These are phyloP conservation scores for Poecilia wingei DNA, from an alignment of 2,797 vertebrate genomes.

Conservation along the genomic window DNA sequence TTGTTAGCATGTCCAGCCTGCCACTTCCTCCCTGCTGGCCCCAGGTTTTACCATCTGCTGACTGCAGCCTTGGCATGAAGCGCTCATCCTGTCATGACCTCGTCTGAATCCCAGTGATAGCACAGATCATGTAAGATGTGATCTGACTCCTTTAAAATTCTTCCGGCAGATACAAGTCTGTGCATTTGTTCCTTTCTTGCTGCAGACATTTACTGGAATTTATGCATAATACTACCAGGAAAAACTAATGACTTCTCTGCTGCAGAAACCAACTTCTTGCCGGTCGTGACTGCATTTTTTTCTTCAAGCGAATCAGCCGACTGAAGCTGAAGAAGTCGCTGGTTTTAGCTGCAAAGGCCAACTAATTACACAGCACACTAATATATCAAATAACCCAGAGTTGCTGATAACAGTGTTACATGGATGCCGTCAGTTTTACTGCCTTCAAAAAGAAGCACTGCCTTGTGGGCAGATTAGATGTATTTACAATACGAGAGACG, in stretches of 20 bases:
- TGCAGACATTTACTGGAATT: not conserved
- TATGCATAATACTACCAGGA: not conserved
- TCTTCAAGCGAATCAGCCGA: not conserved
- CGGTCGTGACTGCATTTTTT: not conserved
- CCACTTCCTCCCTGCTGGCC: slow-evolving; percentile 55
- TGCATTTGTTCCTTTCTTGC: not conserved
- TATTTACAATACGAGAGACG: not conserved
- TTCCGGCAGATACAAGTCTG: slow-evolving; percentile 7
- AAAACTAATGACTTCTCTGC: not conserved
- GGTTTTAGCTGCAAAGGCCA: not conserved
- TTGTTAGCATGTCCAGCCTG: slow-evolving; percentile 54
- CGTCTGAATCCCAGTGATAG: slow-evolving; percentile 45
- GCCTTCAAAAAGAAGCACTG: not conserved
- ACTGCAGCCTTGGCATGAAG: slow-evolving; percentile 45
- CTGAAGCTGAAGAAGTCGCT: not conserved
- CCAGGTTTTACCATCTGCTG: slow-evolving; percentile 73
- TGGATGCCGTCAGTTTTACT: not conserved
- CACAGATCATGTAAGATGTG: slow-evolving; percentile 28
- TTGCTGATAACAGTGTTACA: not conserved
- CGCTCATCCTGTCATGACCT: slow-evolving; percentile 41
- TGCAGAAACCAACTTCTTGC: not conserved
- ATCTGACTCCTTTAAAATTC: slow-evolving; percentile 39
- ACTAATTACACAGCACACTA: slow-evolving; percentile 9
- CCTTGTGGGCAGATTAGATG: not conserved
- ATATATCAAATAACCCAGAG: slow-evolving; percentile 3